A percentile compares a stretch with the other conserved stretches of the same genome.
These are phyloP conservation scores for Choreutis nemorana DNA, from an alignment of 2,888 invertebrate genomes.

Conservation along the genomic window DNA sequence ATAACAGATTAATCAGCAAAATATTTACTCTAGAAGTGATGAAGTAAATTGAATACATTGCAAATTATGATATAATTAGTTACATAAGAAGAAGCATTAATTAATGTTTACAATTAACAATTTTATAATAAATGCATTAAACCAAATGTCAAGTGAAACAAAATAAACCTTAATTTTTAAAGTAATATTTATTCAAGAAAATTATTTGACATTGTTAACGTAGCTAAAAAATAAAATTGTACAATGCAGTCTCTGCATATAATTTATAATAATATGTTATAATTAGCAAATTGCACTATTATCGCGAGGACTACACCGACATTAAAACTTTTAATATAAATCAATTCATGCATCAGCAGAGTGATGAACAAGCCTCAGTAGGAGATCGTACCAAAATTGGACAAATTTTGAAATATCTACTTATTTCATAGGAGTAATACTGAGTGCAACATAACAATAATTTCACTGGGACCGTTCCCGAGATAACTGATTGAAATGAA, in stretches of 20 bases:
- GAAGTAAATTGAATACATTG: slow-evolving; percentile 13
- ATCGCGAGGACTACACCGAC: slow-evolving; percentile 62
- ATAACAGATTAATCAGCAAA: slow-evolving; percentile 21
- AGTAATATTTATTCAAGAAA: slow-evolving; percentile 60
- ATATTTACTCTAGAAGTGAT: slow-evolving; percentile 21
- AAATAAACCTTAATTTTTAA: slow-evolving; percentile 48
- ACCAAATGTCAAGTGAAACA: slow-evolving; percentile 38
- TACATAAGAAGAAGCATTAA: slow-evolving; percentile 12
- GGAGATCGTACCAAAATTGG: slow-evolving; percentile 33
- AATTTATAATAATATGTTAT: slow-evolving; percentile 46
- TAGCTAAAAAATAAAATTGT: slow-evolving; percentile 63
- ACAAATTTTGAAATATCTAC: slow-evolving; percentile 42
- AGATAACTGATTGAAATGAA: slow-evolving; percentile 22
- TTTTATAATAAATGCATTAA: slow-evolving; percentile 41
- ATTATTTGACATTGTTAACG: slow-evolving; percentile 54
- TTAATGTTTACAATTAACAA: slow-evolving; percentile 20
- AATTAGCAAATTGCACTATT: slow-evolving; percentile 62
- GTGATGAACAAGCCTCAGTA: slow-evolving; percentile 39
- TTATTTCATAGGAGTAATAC: slow-evolving; percentile 52
- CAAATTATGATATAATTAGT: slow-evolving; percentile 18
- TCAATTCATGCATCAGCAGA: slow-evolving; percentile 40
- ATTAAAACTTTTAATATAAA: slow-evolving; percentile 43
- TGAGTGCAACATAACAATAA: slow-evolving; percentile 52
- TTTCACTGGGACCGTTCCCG: slow-evolving; percentile 39
- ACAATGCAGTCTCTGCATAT: slow-evolving; percentile 61